These are phyloP conservation scores for Perithous albicinctus DNA, from an alignment of 2,888 invertebrate species.

Conservation along the genomic window DNA sequence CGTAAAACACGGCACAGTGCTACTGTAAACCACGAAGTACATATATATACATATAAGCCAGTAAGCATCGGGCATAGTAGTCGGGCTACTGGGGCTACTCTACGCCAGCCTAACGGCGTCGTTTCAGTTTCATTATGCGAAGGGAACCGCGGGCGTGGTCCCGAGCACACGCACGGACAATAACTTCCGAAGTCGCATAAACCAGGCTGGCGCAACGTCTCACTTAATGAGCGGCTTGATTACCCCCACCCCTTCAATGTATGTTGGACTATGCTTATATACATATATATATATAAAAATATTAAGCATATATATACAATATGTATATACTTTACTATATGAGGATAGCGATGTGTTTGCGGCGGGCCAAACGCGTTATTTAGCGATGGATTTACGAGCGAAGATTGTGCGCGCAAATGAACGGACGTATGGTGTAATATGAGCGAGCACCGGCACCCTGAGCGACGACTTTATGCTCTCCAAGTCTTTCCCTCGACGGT, in stretches of 20 bases:
- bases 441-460: constrained; percentile 26
- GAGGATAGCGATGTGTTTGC: constrained; percentile 45
- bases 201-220: constrained; percentile 77
- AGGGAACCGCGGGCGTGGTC: constrained; percentile 75
- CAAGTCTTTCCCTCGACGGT: constrained; percentile 21
- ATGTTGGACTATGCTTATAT: constrained; percentile 12
- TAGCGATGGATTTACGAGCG: constrained; percentile 78
- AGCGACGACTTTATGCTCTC: constrained; percentile 47
- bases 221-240: constrained; percentile 79
- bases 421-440: constrained; percentile 60
- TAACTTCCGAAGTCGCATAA: constrained; percentile 79
- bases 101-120: constrained; percentile 59
- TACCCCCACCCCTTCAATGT: constrained; percentile 68
- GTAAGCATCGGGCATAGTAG: neutral
- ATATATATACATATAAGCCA: neutral
- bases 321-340: neutral
- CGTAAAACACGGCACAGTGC: neutral
- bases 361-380: constrained; percentile 74
- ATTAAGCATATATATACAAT: neutral
- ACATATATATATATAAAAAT: neutral
- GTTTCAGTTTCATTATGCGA: constrained; percentile 75
- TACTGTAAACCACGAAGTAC: neutral
- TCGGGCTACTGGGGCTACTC: neutral
- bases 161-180: constrained; percentile 77
- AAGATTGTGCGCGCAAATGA: constrained; percentile 75